These are phyloP conservation scores for Diadema setosum DNA, from an alignment of 35 echinoderm and acorn worm genomes.

Conservation along the genomic window DNA sequence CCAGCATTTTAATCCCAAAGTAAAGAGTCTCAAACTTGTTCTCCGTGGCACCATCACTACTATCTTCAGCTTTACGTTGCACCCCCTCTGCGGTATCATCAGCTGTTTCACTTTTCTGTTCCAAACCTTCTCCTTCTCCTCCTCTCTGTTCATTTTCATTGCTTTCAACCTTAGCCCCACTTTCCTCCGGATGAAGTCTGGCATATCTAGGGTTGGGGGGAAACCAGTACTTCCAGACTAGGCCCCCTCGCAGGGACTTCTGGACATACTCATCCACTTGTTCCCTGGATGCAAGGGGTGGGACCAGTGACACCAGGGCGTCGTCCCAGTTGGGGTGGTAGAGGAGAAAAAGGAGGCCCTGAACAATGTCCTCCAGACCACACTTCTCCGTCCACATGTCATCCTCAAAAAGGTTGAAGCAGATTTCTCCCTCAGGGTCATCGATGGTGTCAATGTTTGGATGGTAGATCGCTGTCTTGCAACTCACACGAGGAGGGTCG, in stretches of 20 bases:
- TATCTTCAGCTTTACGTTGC: too few relatives aligned
- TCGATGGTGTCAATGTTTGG: slow-evolving; percentile 84
- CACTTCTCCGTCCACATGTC: slow-evolving; percentile 30
- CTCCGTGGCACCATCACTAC: too few relatives aligned
- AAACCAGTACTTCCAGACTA: slow-evolving; percentile 50
- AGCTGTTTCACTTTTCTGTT: too few relatives aligned
- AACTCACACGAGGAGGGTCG: slow-evolving; percentile 37
- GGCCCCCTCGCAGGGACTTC: slow-evolving; percentile 46
- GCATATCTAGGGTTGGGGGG: neutral
- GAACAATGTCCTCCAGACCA: slow-evolving; percentile 66
- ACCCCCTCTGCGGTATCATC: too few relatives aligned
- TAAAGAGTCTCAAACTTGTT: neutral
- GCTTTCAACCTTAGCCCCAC: neutral
- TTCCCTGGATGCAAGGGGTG: slow-evolving; percentile 15
- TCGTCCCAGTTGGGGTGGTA: slow-evolving; percentile 84
- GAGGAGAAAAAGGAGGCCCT: slow-evolving; percentile 72
- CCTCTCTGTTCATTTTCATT: neutral
- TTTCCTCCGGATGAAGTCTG: neutral
- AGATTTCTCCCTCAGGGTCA: slow-evolving; percentile 60
- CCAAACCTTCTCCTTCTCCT: neutral
- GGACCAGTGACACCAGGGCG: slow-evolving; percentile 33
- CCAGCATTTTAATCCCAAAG: neutral
- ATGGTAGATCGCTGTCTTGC: slow-evolving; percentile 75
- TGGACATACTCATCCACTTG: slow-evolving; percentile 66
- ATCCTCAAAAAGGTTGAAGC: slow-evolving; percentile 59